These are phyloP conservation scores for Drosophila pallidifrons DNA, from an alignment of 1,140 invertebrate species.

Conservation along the genomic window DNA sequence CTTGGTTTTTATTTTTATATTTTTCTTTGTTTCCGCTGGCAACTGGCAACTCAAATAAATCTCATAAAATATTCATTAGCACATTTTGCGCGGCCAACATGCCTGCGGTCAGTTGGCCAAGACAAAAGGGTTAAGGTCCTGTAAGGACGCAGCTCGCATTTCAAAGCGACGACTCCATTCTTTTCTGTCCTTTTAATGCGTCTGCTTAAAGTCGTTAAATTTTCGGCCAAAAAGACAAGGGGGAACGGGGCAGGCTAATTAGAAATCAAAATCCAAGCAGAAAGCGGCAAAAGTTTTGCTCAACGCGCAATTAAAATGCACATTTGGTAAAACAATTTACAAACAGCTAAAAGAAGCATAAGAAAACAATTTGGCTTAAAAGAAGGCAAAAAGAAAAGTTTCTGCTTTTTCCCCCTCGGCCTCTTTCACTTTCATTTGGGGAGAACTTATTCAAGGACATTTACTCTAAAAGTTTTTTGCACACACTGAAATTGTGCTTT, in stretches of 20 bases:
- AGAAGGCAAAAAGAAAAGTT: slow-evolving; percentile 29
- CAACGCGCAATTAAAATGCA: slow-evolving; percentile 55
- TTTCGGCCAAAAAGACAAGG: background rate
- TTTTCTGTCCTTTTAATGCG: slow-evolving; percentile 28
- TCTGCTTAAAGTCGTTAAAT: slow-evolving; percentile 43
- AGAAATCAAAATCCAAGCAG: slow-evolving; percentile 76
- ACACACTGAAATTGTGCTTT: slow-evolving; percentile 2
- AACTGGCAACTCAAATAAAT: slow-evolving; percentile 81
- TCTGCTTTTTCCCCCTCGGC: slow-evolving; percentile 36
- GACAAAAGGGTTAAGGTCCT: slow-evolving; percentile 76
- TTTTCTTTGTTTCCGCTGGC: slow-evolving; percentile 54
- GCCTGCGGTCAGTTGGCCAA: slow-evolving; percentile 72
- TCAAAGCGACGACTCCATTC: slow-evolving; percentile 13
- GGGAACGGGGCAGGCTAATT: slow-evolving; percentile 54
- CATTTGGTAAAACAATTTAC: slow-evolving; percentile 78
- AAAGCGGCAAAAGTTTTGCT: slow-evolving; percentile 65
- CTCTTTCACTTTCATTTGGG: slow-evolving; percentile 9
- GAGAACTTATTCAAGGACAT: slow-evolving; percentile 54
- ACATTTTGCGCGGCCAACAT: slow-evolving; percentile 53
- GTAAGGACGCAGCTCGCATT: slow-evolving; percentile 14
- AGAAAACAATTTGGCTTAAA: slow-evolving; percentile 28
- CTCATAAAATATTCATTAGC: slow-evolving; percentile 83
- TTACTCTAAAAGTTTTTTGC: slow-evolving; percentile 18
- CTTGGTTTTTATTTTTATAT: slow-evolving; percentile 8
- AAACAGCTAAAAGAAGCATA: slow-evolving; percentile 29